These are phyloP conservation scores for Tipula vernalis DNA, from an alignment of 2,888 invertebrate genomes.

Conservation along the genomic window DNA sequence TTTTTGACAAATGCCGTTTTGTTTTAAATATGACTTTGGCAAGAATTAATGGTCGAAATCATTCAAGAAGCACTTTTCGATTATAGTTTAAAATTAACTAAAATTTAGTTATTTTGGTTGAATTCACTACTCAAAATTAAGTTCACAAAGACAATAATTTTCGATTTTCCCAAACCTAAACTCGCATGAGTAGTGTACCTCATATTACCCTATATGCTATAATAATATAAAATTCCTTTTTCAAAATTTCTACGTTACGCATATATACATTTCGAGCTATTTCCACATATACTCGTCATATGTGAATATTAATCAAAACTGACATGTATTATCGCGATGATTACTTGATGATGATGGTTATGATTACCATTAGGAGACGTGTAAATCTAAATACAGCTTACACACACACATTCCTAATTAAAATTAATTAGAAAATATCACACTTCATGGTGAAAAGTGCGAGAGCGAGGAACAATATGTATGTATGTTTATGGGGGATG, in stretches of 20 bases:
- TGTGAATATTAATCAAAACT: background rate
- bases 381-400: background rate
- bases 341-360: background rate
- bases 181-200: background rate
- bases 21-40: too few species aligned
- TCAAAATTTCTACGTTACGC: background rate
- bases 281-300: background rate
- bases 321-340: background rate
- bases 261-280: background rate
- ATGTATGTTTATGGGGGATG: background rate
- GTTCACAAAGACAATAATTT: background rate
- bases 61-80: too few species aligned
- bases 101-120: too few species aligned
- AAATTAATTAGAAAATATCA: constrained; percentile 4
- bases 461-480: background rate
- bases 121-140: too few species aligned
- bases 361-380: background rate
- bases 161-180: background rate
- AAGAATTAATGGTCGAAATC: too few species aligned
- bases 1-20: too few species aligned
- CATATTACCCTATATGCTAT: background rate
- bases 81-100: too few species aligned
- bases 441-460: background rate
- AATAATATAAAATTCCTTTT: background rate
- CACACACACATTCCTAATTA: background rate